Percentiles rank a stretch among this genome's conserved stretches.
phyloP scores from a whole-genome alignment of 2,113 vertebrate species.

The Bothrops jararaca region DNA sequence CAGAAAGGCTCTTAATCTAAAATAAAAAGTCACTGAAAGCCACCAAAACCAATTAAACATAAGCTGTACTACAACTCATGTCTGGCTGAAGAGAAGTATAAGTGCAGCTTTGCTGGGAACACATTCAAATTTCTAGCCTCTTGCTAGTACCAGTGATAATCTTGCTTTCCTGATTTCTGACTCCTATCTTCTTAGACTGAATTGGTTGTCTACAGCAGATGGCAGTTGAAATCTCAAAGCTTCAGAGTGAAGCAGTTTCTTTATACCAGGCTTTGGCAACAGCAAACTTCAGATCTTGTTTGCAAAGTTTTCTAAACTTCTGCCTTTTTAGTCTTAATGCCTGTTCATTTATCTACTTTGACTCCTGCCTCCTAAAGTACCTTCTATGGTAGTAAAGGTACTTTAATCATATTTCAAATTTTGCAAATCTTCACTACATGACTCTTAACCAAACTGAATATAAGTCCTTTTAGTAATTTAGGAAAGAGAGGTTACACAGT shows the following conservation, averaged over 20 bases:
- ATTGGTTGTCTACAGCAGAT: neutral
- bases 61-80: neutral
- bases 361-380: neutral
- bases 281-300: neutral
- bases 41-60: neutral
- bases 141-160: neutral
- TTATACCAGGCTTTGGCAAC: neutral
- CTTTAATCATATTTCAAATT: neutral
- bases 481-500: neutral
- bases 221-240: neutral
- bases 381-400: neutral
- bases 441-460: neutral
- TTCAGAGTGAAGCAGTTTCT: neutral
- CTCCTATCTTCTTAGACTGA: neutral
- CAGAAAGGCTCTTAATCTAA: neutral
- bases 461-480: constrained; percentile 3
- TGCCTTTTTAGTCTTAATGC: neutral
- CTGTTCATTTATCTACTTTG: neutral
- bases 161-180: neutral
- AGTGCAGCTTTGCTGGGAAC: neutral
- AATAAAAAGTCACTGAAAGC: neutral
- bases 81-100: neutral
- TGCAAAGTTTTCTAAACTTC: neutral
- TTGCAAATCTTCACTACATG: constrained; percentile 33
- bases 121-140: neutral